Percentiles rank a stretch among this genome's conserved stretches.
These are phyloP conservation scores for Drosophila nr. perissopoda DNA, from an alignment of 2,888 invertebrate species.

Conservation along the genomic window DNA sequence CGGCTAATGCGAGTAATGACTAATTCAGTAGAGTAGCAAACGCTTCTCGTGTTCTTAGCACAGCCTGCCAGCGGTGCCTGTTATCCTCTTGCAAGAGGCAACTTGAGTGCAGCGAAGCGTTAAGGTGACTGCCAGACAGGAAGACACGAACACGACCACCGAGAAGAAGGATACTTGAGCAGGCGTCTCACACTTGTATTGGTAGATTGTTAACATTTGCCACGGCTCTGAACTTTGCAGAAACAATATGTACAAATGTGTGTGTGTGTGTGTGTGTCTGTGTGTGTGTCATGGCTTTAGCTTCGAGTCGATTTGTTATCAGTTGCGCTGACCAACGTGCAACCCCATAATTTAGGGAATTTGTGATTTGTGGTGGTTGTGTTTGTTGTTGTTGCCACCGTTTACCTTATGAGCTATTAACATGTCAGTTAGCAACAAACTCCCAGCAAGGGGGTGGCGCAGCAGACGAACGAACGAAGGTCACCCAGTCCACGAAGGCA, in stretches of 20 bases:
- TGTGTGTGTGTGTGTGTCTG: not conserved
- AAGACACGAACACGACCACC: conserved; percentile 44
- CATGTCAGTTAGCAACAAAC: conserved; percentile 43
- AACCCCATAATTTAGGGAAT: not conserved
- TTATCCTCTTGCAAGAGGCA: conserved; percentile 22
- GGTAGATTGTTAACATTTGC: conserved; percentile 25
- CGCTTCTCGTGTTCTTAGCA: conserved; percentile 8
- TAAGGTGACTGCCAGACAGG: conserved; percentile 47
- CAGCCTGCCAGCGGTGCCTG: conserved; percentile 1
- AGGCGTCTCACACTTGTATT: conserved; percentile 5
- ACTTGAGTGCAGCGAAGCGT: conserved; percentile 50
- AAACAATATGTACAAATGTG: conserved; percentile 3
- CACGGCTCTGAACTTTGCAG: conserved; percentile 10
- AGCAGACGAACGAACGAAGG: conserved; percentile 5
- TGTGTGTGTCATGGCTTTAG: not conserved
- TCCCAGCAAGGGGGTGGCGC: conserved; percentile 48
- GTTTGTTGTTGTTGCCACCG: conserved; percentile 8
- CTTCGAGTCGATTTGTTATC: conserved; percentile 13
- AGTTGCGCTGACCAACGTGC: conserved; percentile 1
- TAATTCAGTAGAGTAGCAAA: conserved; percentile 22
- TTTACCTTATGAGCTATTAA: conserved; percentile 64
- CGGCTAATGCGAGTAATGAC: conserved; percentile 40
- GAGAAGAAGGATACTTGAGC: not conserved
- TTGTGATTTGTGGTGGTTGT: conserved; percentile 3
- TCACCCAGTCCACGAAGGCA: conserved; percentile 5